Base-by-base conservation (phyloP, 2,113 vertebrate genomes). In the Conger conger region DNA sequence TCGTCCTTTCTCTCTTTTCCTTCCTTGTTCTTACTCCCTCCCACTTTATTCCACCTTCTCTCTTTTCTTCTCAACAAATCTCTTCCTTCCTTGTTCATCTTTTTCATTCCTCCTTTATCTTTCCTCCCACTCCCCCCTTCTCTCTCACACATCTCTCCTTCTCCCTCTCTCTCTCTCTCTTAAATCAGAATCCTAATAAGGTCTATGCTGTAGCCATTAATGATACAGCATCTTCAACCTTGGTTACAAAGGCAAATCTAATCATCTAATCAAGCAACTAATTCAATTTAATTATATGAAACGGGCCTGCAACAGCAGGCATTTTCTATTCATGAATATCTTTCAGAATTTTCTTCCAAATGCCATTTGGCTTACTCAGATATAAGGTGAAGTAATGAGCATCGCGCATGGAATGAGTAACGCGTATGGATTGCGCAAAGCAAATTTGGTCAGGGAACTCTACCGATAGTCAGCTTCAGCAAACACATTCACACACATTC, bases 231-330 rank as follows among this genome's bases (percentile, higher is more conserved):
- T 73, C 68, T 33, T 73, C 68, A 73, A 73, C 68, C n/a, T 73
- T 73, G 68, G 68, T 33, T 33, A 73, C 68, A 73, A 73, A 73
- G 68, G 68, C 68, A 73, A 73, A 73, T 30, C 68, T 73, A 33
- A 73, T 73, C n/a, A 73, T 30, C 68, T 73, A 73, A 73, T 63
- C 57, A 63, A 27, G 57, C 23, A 63, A 63, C 27, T 33, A 73
- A 73, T 73, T 73, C 68, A 73, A n/a, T 73, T 33, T 73, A 73
- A 33, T 33, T 73, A 73, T 2, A 30, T 9, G n/a, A 73, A 73
- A 30, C 68, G 27, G n/a, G 33, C 27, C 27, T 73, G 68, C 68
- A 30, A 73, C n/a, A 27, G n/a, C n/a, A 73, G n/a, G n/a, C 68
- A 33, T 73, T 73, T 73, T 33, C 9, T 7, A 30, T 73, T 73